Base-by-base conservation (phyloP, 2,888 invertebrate genomes). In the Hypomecis atomaria region DNA sequence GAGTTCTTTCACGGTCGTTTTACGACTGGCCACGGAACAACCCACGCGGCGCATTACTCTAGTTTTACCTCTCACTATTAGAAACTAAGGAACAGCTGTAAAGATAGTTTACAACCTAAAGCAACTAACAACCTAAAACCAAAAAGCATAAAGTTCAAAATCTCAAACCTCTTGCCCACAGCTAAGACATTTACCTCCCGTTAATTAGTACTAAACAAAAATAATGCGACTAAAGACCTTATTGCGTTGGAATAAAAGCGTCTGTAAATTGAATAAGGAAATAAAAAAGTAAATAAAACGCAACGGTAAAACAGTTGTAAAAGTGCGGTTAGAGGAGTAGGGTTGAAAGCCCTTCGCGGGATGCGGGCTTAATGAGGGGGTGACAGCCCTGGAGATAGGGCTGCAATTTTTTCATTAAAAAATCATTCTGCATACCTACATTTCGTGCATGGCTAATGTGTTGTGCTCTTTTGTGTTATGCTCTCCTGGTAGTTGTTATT, bases 261-360 rank as follows among this genome's bases (percentile, higher is more conserved):
- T 64, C 55, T 58, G 65, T 64, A 69, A 76, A 74, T 74, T 74
- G 76, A 76, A 76, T 74, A 71, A 70, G 71, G 70, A 70, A 71
- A 73, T 76, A 74, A 76, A 76, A 76, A 71, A 71, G 70, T 71
- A 73, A 73, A 75, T 75, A 75, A 75, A 75, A 73, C 68, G 69
- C 64, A 65, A 66, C 69, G 71, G 75, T 75, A 72, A 73, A 75
- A 75, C 73, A 72, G 73, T 73, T 73, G 72, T 76, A 76, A 73
- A 76, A 72, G 70, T 72, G 73, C 62, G 72, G 72, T 72, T 71
- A 67, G 63, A 66, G 72, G 70, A 66, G 70, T 67, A 60, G 64
- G 70, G 69, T 45, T 10, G 62, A 48, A 62, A 54, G 64, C 65
- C 69, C 69, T 68, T 70, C 66, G 69, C 57, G 65, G 65, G 57